These are phyloP conservation scores for Mythimna ferrago DNA, from an alignment of 2,888 invertebrate genomes.

Conservation along the genomic window DNA sequence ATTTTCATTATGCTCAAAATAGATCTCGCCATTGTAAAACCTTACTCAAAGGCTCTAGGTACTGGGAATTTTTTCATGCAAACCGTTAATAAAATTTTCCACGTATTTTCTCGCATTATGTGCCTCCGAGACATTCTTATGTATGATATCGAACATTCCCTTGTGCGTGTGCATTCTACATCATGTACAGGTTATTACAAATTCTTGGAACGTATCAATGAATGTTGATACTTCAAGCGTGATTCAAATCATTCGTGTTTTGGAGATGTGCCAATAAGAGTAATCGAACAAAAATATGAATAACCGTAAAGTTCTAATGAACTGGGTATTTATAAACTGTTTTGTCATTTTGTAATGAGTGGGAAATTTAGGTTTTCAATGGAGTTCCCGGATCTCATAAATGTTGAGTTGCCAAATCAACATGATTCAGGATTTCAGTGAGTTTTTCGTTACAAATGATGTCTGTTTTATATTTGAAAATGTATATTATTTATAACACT, in stretches of 20 bases:
- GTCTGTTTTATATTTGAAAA: not conserved
- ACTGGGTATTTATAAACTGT: constrained; percentile 37
- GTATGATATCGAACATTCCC: constrained; percentile 30
- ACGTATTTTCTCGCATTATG: constrained; percentile 1
- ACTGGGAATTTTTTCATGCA: not conserved
- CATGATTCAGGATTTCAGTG: constrained; percentile 28
- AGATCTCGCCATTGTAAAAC: not conserved
- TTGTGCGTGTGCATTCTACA: constrained; percentile 42
- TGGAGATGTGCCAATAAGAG: constrained; percentile 72
- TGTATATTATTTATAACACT: not conserved
- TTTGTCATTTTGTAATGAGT: constrained; percentile 15
- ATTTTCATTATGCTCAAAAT: too few relatives aligned
- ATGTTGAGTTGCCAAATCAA: constrained; percentile 6
- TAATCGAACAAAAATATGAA: constrained; percentile 52
- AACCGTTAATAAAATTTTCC: not conserved
- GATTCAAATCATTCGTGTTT: constrained; percentile 68
- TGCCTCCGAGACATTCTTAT: not conserved
- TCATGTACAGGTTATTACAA: constrained; percentile 53
- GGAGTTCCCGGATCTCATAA: not conserved
- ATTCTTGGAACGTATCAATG: constrained; percentile 60
- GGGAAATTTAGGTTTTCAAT: constrained; percentile 3
- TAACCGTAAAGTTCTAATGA: constrained; percentile 41
- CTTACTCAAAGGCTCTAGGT: not conserved
- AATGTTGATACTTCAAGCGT: constrained; percentile 61
- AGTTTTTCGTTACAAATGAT: not conserved